Evolutionary conservation across 1,140 invertebrate species (phyloP).

Genomic region (Triops cancriformis): DNA sequence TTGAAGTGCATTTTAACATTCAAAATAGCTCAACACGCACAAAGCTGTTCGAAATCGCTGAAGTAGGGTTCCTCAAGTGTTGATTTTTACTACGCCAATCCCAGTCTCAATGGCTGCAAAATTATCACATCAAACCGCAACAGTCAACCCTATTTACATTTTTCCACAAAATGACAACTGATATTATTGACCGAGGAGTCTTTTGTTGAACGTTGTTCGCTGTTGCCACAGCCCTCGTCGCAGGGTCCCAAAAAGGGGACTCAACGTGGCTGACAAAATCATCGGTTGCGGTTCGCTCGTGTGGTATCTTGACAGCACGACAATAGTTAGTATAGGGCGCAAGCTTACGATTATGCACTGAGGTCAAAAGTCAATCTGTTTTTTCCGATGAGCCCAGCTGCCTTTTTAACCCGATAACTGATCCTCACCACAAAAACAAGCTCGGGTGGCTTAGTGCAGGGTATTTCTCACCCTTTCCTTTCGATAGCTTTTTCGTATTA

Average conservation of each 20-base stretch:
- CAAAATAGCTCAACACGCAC: neutral
- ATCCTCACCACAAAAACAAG: neutral
- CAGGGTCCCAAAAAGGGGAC: neutral
- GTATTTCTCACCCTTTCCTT: neutral
- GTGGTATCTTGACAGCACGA: neutral
- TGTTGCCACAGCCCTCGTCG: neutral
- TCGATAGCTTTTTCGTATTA: too few species aligned
- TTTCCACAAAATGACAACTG: neutral
- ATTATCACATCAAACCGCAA: neutral
- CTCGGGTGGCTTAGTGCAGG: neutral
- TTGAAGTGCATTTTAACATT: neutral
- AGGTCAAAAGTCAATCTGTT: neutral
- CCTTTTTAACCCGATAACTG: conserved; percentile 13
- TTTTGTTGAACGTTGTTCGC: neutral
- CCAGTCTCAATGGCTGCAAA: neutral
- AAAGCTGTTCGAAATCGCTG: neutral
- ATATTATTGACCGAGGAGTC: neutral
- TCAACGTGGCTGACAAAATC: neutral
- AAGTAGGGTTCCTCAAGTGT: neutral
- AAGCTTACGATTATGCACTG: conserved; percentile 1
- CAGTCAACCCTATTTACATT: neutral
- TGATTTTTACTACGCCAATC: neutral
- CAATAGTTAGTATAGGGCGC: neutral
- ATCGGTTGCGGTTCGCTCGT: conserved; percentile 2
- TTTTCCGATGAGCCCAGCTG: conserved; percentile 8